These are phyloP conservation scores for Notolepis coatsorum DNA, from an alignment of 2,797 vertebrate species.

Conservation along the genomic window DNA sequence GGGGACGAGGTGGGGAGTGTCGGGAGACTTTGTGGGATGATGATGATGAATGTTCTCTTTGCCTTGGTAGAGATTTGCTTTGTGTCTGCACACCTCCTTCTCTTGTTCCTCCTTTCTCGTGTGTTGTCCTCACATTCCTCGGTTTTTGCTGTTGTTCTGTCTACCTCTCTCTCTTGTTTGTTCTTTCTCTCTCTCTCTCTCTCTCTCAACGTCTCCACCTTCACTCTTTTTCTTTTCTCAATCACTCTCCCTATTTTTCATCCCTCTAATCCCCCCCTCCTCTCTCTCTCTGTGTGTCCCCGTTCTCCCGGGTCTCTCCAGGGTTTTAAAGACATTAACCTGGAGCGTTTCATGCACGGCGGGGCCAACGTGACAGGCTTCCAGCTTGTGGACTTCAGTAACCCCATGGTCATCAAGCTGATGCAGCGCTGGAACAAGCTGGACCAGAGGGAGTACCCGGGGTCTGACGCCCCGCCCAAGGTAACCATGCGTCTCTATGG, in stretches of 20 bases:
- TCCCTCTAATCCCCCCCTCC: not conserved
- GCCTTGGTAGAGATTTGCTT: constrained; percentile 36
- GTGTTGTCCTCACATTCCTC: not conserved
- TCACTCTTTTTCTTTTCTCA: not conserved
- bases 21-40: not conserved
- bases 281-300: constrained; percentile 4
- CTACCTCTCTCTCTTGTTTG: not conserved
- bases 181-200: constrained; percentile 2
- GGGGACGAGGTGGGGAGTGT: not conserved
- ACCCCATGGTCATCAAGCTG: constrained; percentile 95
- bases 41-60: constrained; percentile 42
- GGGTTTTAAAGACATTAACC: constrained; percentile 98
- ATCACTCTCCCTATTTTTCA: not conserved
- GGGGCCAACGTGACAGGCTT: constrained; percentile 98
- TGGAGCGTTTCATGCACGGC: constrained; percentile 98
- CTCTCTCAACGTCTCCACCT: not conserved
- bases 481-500: constrained; percentile 68
- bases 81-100: too few species aligned
- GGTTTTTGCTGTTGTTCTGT: not conserved
- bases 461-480: constrained; percentile 95
- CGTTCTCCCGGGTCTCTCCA: constrained; percentile 51
- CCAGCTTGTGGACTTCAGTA: constrained; percentile 97
- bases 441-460: constrained; percentile 98
- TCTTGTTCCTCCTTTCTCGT: constrained; percentile 1
- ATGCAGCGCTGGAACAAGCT: constrained; percentile 99